These are phyloP conservation scores for Neogale vison DNA, from an alignment of 2,113 vertebrate species.

Conservation along the genomic window DNA sequence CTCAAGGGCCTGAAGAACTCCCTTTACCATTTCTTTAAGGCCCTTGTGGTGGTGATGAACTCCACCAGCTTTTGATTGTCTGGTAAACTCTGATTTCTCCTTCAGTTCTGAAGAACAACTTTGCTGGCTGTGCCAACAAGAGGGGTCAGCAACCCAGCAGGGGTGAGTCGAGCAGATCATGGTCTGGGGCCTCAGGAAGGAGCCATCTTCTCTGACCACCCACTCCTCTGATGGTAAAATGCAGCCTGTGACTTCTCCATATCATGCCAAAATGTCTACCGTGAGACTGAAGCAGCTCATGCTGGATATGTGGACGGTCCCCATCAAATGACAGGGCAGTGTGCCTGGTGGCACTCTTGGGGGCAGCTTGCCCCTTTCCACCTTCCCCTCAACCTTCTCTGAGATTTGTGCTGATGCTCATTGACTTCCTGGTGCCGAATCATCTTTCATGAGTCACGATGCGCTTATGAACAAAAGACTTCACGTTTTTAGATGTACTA, in stretches of 20 bases:
- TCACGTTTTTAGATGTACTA: conserved; percentile 23
- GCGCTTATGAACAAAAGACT: background rate
- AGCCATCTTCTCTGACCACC: conserved; percentile 83
- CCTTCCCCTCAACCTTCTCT: background rate
- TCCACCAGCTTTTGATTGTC: background rate
- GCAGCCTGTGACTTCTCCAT: conserved; percentile 81
- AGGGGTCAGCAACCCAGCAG: conserved; percentile 80
- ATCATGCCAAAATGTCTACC: conserved; percentile 58
- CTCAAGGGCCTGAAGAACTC: conserved; percentile 79
- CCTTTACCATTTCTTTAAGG: background rate
- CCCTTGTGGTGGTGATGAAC: background rate
- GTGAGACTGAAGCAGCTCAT: conserved; percentile 84
- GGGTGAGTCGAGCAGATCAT: conserved; percentile 83
- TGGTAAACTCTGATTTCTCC: background rate
- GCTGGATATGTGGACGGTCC: conserved; percentile 85
- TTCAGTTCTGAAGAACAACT: background rate
- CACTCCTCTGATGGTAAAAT: conserved; percentile 75
- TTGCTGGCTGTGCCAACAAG: conserved; percentile 77
- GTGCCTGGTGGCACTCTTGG: background rate
- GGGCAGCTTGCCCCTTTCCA: background rate
- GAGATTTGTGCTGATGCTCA: background rate
- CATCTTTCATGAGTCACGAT: background rate
- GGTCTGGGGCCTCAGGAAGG: conserved; percentile 87
- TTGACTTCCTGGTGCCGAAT: background rate
- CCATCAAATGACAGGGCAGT: conserved; percentile 63